phyloP scores from a whole-genome alignment of 1,140 invertebrate species.

The Asbolus verrucosus region DNA sequence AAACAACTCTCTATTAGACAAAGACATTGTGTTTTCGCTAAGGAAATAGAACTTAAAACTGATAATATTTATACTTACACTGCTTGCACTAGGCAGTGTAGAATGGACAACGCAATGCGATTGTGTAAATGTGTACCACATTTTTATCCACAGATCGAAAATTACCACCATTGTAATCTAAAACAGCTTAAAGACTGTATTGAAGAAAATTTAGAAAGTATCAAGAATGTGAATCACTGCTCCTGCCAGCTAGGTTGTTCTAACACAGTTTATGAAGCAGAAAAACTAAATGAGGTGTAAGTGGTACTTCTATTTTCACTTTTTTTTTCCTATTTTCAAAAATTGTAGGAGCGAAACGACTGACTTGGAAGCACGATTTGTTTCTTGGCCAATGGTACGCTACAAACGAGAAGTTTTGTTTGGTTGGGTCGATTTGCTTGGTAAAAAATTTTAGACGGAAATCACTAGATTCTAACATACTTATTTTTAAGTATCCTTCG shows the following conservation, averaged over 20 bases:
- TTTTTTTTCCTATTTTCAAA: slow-evolving; percentile 9
- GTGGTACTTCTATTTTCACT: slow-evolving; percentile 57
- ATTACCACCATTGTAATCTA: slow-evolving; percentile 70
- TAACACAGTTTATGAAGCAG: slow-evolving; percentile 79
- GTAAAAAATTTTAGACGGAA: slow-evolving; percentile 58
- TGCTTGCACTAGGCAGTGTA: slow-evolving; percentile 76
- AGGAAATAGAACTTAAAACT: slow-evolving; percentile 72
- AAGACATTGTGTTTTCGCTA: slow-evolving; percentile 74
- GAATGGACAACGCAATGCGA: slow-evolving; percentile 71
- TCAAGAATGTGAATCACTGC: slow-evolving; percentile 72
- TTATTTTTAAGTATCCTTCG: slow-evolving; percentile 72
- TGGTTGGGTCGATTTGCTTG: slow-evolving; percentile 81
- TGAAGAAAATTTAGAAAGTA: slow-evolving; percentile 67
- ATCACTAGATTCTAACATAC: slow-evolving; percentile 6
- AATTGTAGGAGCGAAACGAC: slow-evolving; percentile 18
- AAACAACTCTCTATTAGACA: slow-evolving; percentile 75
- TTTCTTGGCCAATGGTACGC: slow-evolving; percentile 79
- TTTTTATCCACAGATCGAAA: slow-evolving; percentile 72
- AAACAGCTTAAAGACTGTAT: slow-evolving; percentile 72
- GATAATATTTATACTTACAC: slow-evolving; percentile 75
- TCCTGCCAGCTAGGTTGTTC: slow-evolving; percentile 76
- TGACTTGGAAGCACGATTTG: slow-evolving; percentile 70
- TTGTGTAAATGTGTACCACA: slow-evolving; percentile 76
- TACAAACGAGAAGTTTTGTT: slow-evolving; percentile 82
- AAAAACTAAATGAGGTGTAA: slow-evolving; percentile 70